Conservation (phyloP, 2,888 invertebrate species). For the Melanophora roralis region DNA sequence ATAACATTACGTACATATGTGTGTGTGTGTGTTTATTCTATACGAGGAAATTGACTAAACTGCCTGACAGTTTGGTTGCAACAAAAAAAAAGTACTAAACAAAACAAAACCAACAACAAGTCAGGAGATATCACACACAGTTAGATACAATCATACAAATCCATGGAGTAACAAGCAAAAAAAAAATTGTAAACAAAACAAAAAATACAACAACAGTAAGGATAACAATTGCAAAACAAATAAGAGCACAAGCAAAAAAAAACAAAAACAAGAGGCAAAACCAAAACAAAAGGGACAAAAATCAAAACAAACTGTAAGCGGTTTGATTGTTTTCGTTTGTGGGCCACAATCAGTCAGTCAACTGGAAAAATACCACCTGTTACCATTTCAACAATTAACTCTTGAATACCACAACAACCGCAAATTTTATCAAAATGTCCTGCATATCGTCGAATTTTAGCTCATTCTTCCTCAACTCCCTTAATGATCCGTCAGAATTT, state of each 20-base stretch:
- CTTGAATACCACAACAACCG: conserved; percentile 1
- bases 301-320: conserved; percentile 64
- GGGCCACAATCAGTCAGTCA: conserved; percentile 44
- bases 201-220: conserved; percentile 45
- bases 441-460: conserved; percentile 77
- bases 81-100: conserved; percentile 1
- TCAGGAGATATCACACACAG: conserved; percentile 35
- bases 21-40: neutral
- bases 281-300: conserved; percentile 37
- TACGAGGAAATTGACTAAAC: conserved; percentile 42
- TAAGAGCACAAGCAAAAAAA: conserved; percentile 37
- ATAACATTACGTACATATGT: conserved; percentile 26
- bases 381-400: conserved; percentile 20
- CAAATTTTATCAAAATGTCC: conserved; percentile 71
- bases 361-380: conserved; percentile 41
- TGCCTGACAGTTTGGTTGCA: conserved; percentile 39
- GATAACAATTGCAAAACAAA: conserved; percentile 49
- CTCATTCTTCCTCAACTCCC: conserved; percentile 76
- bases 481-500: conserved; percentile 77
- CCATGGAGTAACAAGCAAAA: conserved; percentile 27
- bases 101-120: conserved; percentile 41
- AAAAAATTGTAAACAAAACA: conserved; percentile 52
- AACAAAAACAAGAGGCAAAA: conserved; percentile 41
- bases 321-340: conserved; percentile 50
- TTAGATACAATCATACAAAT: conserved; percentile 23